Conservation (phyloP, 2,797 vertebrate genomes). For the Neosilurus hyrtlii region DNA sequence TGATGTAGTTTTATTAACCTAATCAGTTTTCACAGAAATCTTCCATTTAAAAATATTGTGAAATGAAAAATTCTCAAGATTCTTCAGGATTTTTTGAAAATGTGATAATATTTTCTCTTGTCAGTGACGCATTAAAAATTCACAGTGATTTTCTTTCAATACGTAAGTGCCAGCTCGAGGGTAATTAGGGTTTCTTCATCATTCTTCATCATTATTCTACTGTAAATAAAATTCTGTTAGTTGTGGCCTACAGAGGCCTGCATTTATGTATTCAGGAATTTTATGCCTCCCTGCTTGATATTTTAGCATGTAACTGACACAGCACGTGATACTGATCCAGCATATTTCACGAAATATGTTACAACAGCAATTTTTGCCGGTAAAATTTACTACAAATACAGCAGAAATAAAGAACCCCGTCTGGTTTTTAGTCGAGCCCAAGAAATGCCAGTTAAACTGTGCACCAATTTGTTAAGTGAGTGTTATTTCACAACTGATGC, state of each 20-base stretch:
- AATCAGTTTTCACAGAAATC: not conserved
- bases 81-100: not conserved
- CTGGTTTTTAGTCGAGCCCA: not conserved
- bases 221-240: not conserved
- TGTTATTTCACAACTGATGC: not conserved
- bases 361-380: not conserved
- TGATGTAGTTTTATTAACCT: not conserved
- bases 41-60: no score
- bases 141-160: not conserved
- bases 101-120: not conserved
- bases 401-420: not conserved
- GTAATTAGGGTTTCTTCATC: not conserved
- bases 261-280: not conserved
- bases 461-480: not conserved
- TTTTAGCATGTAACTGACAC: not conserved
- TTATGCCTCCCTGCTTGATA: not conserved
- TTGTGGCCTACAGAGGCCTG: not conserved
- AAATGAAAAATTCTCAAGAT: not conserved
- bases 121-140: not conserved
- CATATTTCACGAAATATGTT: not conserved
- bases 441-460: not conserved
- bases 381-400: slow-evolving; percentile 8
- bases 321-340: not conserved
- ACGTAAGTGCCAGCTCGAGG: not conserved
- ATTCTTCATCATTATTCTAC: no score